A percentile compares a stretch with the other conserved stretches of the same genome.
These are phyloP conservation scores for Trogon melanurus DNA, from an alignment of 2,113 vertebrate genomes.

Conservation along the genomic window DNA sequence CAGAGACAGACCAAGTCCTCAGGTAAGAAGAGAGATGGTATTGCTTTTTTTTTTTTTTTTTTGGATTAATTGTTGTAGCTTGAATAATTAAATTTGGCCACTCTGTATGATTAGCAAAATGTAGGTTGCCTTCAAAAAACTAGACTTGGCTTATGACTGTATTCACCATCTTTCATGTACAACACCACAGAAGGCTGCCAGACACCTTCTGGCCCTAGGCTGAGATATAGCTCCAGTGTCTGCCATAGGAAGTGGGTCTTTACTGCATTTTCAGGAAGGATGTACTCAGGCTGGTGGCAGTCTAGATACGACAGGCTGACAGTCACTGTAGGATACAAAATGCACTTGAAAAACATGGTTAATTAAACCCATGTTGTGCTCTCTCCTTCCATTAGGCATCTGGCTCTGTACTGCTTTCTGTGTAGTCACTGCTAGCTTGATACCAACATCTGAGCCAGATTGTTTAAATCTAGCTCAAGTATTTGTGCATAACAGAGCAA, in stretches of 20 bases:
- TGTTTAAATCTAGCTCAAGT: constrained; percentile 32
- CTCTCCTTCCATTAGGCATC: not conserved
- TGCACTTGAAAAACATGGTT: not conserved
- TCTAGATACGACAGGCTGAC: not conserved
- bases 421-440: not conserved
- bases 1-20: not conserved
- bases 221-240: not conserved
- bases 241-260: not conserved
- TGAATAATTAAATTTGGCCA: not conserved
- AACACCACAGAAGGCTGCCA: not conserved
- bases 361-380: not conserved
- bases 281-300: not conserved
- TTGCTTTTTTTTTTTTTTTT: not conserved
- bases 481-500: not conserved
- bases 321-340: not conserved
- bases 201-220: not conserved
- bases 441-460: not conserved
- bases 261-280: not conserved
- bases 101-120: not conserved
- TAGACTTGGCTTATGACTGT: not conserved
- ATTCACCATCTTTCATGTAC: not conserved
- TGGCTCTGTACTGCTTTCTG: not conserved
- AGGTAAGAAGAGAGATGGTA: not conserved
- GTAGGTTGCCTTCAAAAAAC: not conserved
- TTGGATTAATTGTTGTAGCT: not conserved